Evolutionary conservation across 2,797 vertebrate species (phyloP).

Genomic region (Phoebastria nigripes): DNA sequence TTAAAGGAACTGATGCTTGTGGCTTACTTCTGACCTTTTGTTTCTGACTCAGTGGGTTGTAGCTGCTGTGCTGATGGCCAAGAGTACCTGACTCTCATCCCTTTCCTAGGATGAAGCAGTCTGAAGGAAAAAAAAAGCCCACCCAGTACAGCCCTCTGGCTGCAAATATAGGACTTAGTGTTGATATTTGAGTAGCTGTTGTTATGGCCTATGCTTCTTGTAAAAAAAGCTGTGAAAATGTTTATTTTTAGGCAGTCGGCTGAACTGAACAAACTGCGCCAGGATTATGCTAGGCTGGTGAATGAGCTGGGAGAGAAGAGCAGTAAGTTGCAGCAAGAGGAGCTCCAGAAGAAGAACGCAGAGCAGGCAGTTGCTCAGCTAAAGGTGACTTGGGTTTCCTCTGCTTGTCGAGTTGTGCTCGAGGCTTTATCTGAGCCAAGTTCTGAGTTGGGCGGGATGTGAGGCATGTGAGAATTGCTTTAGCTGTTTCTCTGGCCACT

Average conservation of each 20-base stretch:
- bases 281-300: slow-evolving; percentile 87
- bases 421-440: neutral
- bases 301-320: slow-evolving; percentile 91
- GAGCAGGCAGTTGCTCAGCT: slow-evolving; percentile 85
- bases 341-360: slow-evolving; percentile 92
- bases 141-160: neutral
- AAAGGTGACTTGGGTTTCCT: slow-evolving; percentile 67
- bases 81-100: neutral
- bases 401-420: neutral
- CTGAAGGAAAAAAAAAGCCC: neutral
- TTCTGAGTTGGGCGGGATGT: neutral
- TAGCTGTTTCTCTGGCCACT: neutral
- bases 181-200: neutral
- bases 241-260: slow-evolving; percentile 85
- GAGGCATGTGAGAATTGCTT: neutral
- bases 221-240: neutral
- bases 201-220: neutral
- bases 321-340: slow-evolving; percentile 92
- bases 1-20: neutral
- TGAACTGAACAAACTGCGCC: slow-evolving; percentile 92
- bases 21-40: neutral
- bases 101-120: neutral
- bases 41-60: neutral
- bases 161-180: neutral
- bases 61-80: neutral